Conservation (phyloP, 2,797 vertebrate species). For the Phoeniculus purpureus region DNA sequence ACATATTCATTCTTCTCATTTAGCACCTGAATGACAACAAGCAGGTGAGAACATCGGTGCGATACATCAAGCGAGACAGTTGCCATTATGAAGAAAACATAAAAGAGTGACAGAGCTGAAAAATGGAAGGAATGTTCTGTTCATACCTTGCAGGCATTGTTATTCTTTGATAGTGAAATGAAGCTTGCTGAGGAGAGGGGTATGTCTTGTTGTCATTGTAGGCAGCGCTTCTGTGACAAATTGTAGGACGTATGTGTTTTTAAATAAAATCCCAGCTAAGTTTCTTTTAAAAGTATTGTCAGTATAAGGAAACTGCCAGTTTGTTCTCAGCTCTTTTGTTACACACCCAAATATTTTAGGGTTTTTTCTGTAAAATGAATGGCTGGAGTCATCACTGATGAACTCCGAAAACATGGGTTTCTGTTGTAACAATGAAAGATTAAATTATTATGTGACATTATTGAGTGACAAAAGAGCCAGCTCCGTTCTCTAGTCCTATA, state of each 20-base stretch:
- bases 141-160: conserved; percentile 60
- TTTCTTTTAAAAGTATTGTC: conserved; percentile 52
- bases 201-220: conserved; percentile 61
- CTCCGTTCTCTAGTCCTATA: conserved; percentile 50
- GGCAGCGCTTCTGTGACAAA: conserved; percentile 57
- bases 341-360: not conserved
- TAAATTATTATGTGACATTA: conserved; percentile 70
- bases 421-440: conserved; percentile 64
- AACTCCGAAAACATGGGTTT: conserved; percentile 60
- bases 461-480: conserved; percentile 64
- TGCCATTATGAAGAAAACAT: conserved; percentile 75
- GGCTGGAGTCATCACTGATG: conserved; percentile 67
- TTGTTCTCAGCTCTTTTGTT: conserved; percentile 62
- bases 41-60: conserved; percentile 72
- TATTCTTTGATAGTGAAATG: conserved; percentile 76
- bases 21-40: conserved; percentile 78
- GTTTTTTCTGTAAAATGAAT: conserved; percentile 47
- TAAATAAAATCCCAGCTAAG: conserved; percentile 48
- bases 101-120: conserved; percentile 66
- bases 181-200: conserved; percentile 49
- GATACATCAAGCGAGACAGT: conserved; percentile 77
- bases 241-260: conserved; percentile 45
- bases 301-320: conserved; percentile 25
- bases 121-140: conserved; percentile 69
- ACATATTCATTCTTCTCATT: conserved; percentile 77